Evolutionary conservation across 2,888 invertebrate genomes (phyloP), one percentile per base, ranked within the genome.

Genomic region (Euplagia quadripunctaria): DNA sequence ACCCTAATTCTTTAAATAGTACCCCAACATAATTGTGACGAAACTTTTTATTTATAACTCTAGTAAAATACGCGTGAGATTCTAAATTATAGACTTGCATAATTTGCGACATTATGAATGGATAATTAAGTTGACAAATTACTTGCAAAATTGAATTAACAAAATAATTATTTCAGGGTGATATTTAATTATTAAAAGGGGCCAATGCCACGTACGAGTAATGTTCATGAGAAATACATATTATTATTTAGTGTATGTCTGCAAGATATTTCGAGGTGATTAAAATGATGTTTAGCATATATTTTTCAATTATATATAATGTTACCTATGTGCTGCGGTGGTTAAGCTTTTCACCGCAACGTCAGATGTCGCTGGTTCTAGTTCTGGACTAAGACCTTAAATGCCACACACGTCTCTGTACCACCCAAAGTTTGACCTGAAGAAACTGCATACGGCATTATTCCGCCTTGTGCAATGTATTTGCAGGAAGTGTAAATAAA

Each of bases 1-100:
- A 83, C 71, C 64, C 43, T 70, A 73, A 65, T 70, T 58, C 49
- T 46, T 4, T 66, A 70, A 70, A 73, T 70, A 73, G 61, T 68
- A 41, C 31, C 17, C 51, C 46, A 20, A 63, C 14, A 31, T 43
- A 16, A 67, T 42, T 41, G 64, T 73, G 70, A 61, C 11, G 69
- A 73, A 72, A 73, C 49, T 58, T 63, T 66, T 61, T 58, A 58
- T 43, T 42, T 61, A 20, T 46, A 68, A 42, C 42, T 42, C 12
- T n/a, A 61, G 42, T 63, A 63, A 64, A 52, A 51, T 51, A 43
- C 9, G 72, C 68, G 72, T 72, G 63, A 43, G 68, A 67, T 16
- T 20, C 12, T 17, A n/a, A n/a, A 3, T 71, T 41, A 49, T 20
- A n/a, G 49, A 66, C 58, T 71, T 64, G 31, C 64, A 52, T 64